Evolutionary conservation across 2,113 vertebrate species (phyloP), one percentile per base, ranked within the genome.

Genomic region (Oreochromis aureus): DNA sequence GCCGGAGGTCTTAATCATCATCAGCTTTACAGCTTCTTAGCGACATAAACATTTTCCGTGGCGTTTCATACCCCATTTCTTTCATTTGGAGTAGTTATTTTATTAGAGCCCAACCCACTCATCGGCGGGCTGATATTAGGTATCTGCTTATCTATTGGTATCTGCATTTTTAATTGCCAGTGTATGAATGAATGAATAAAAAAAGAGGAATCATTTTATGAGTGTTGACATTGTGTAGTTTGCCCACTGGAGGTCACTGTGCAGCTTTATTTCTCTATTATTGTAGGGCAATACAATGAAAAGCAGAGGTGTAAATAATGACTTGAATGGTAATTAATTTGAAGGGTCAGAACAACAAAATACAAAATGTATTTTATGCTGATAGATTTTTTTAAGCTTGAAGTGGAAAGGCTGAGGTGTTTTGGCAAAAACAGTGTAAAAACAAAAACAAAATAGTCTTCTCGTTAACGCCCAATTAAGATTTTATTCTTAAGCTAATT

Each of bases 361-460:
- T 78, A 32, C 46, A 32, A 78, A 34, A 53, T 78, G n/a, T 12
- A 53, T 78, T 53, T 78, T 32, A n/a, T n/a, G 18, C 27, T 51
- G 46, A 78, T 15, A 27, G 22, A 46, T 27, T 73, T 73, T 18
- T 46, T 27, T 78, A n/a, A 53, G 46, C 46, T 78, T 51, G 24
- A 78, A 78, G 46, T 46, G 46, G 73, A 51, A 32, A 78, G 46
- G 1, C 24, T 78, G 46, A 51, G 10, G 46, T 53, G 32, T 66
- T 66, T 66, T 39, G 0, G 12, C n/a, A 39, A 66, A 22, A 66
- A 66, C 19, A 66, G 4, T 22, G 34, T 66, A 66, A 66, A 36
- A 36, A 19, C 0, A 4, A 41, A 41, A 44, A 1, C 0, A 32
- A 51, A 19, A 22, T 3, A 12, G n/a, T 22, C 54, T 55, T 22